Evolutionary conservation across 2,113 vertebrate species (phyloP).

Genomic region (Myotis brandtii): DNA sequence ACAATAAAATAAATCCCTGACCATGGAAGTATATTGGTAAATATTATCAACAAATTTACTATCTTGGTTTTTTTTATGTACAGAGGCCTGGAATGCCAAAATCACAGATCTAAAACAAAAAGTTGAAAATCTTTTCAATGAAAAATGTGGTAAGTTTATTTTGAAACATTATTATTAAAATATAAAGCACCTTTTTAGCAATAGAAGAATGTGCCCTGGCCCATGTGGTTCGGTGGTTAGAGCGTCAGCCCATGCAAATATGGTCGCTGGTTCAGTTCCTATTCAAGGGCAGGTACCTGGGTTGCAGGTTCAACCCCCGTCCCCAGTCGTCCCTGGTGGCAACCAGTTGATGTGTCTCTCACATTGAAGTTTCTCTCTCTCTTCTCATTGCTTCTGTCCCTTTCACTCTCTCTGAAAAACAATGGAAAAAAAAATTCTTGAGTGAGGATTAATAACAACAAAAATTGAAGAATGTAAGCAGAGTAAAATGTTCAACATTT

Average conservation of each 20-base stretch:
- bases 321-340: too few relatives aligned
- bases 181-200: background rate
- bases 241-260: too few relatives aligned
- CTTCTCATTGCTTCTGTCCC: too few relatives aligned
- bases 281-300: too few relatives aligned
- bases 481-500: background rate
- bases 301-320: too few relatives aligned
- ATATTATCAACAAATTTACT: background rate
- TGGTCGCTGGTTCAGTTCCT: too few relatives aligned
- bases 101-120: conserved; percentile 88
- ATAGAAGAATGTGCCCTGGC: background rate
- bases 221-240: too few relatives aligned
- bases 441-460: too few relatives aligned
- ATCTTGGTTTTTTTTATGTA: background rate
- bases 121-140: conserved; percentile 89
- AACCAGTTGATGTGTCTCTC: too few relatives aligned
- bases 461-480: background rate
- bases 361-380: too few relatives aligned
- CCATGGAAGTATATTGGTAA: background rate
- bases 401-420: too few relatives aligned
- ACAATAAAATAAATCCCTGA: background rate
- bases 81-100: conserved; percentile 90
- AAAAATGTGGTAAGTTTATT: conserved; percentile 88
- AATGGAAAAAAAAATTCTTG: too few relatives aligned
- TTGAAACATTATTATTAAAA: background rate